A percentile compares a stretch with the other conserved stretches of the same genome.
These are phyloP conservation scores for Oscheius sp. DNA, from an alignment of 1,140 invertebrate species.

Conservation along the genomic window DNA sequence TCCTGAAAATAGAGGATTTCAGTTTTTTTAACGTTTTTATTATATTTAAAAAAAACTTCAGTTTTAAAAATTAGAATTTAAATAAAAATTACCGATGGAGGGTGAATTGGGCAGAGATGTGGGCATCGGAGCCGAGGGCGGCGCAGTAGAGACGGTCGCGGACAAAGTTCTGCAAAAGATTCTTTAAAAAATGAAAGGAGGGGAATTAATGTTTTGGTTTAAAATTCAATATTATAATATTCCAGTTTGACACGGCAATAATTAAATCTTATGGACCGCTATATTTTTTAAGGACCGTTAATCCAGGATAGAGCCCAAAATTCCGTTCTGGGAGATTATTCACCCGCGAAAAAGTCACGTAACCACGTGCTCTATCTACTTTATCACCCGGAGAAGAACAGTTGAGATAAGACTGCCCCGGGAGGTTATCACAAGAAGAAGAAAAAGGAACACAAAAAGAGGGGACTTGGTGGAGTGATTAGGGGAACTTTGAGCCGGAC, in stretches of 20 bases:
- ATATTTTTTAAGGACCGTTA: no score
- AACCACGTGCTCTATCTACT: no score
- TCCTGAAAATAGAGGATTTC: not conserved
- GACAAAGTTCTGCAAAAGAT: conserved; percentile 49
- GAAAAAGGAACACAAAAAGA: conserved; percentile 27
- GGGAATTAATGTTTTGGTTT: no score
- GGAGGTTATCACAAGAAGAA: not conserved
- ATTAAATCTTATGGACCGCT: no score
- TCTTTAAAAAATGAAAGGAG: not conserved
- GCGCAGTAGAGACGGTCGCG: conserved; percentile 60
- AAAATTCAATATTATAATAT: not conserved
- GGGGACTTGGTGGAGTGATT: not conserved
- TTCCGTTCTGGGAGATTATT: no score
- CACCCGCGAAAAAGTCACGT: no score
- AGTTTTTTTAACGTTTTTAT: conserved; percentile 31
- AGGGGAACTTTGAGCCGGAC: not conserved
- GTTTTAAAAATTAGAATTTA: not conserved
- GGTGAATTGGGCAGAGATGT: conserved; percentile 50
- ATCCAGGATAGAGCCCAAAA: no score
- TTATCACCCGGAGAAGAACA: no score
- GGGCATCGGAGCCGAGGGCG: conserved; percentile 29
- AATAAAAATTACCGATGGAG: conserved; percentile 18
- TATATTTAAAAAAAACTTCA: not conserved
- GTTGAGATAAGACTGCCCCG: not conserved
- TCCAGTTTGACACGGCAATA: not conserved